A percentile compares a stretch with the other conserved stretches of the same genome.
Evolutionary conservation across 2,888 invertebrate genomes (phyloP).

Genomic region (Lithophane socia): DNA sequence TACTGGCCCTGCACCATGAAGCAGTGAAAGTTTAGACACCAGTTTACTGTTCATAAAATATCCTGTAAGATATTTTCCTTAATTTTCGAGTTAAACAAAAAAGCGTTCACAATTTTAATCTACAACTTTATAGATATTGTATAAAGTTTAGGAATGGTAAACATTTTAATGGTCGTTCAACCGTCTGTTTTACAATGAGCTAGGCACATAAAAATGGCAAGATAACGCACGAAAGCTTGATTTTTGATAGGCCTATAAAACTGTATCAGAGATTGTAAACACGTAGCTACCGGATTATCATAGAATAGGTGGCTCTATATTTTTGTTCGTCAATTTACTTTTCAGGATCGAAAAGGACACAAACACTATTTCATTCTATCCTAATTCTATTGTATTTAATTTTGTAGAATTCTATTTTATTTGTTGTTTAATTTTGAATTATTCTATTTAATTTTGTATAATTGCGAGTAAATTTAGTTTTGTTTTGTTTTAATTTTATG

Average conservation of each 20-base stretch:
- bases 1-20: background rate
- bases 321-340: constrained; percentile 44
- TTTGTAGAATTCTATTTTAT: too few relatives aligned
- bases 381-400: too few relatives aligned
- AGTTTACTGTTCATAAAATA: background rate
- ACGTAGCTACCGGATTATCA: constrained; percentile 43
- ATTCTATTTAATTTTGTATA: too few relatives aligned
- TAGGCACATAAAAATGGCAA: constrained; percentile 52
- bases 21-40: background rate
- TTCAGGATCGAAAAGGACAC: background rate
- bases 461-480: too few relatives aligned
- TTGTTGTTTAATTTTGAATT: too few relatives aligned
- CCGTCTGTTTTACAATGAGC: constrained; percentile 48
- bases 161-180: constrained; percentile 34
- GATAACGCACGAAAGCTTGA: constrained; percentile 61
- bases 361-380: too few relatives aligned
- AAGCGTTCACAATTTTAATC: constrained; percentile 28
- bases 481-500: too few relatives aligned
- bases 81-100: background rate
- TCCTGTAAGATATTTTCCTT: background rate
- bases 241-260: constrained; percentile 63
- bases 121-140: constrained; percentile 17
- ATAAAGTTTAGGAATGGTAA: constrained; percentile 30
- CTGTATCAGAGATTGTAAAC: constrained; percentile 58
- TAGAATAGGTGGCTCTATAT: constrained; percentile 26